Evolutionary conservation across 2,797 vertebrate genomes (phyloP), one percentile per base, ranked within the genome.

Genomic region (Platalea minor): DNA sequence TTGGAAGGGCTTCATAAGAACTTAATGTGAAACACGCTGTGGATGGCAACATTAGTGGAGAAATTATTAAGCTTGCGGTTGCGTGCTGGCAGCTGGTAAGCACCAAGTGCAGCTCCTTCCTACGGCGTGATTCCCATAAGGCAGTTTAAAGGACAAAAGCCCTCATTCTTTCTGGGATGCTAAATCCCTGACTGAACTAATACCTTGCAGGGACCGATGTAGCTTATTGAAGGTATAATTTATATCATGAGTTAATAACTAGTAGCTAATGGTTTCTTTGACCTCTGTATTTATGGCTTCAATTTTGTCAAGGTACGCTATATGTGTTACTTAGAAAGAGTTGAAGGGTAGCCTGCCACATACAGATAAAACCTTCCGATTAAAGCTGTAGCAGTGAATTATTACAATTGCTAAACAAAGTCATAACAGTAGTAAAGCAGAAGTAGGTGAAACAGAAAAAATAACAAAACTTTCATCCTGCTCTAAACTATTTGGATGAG

Each of bases 61-160:
- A 10, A 35, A 64, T n/a, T 43, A 28, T 33, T 5, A 7, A 37
- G 50, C 39, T n/a, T 72, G 17, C 29, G 6, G 35, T 33, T 43
- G 48, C 0, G 1, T 45, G 61, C 15, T 43, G 56, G 23, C 43
- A 69, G 60, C 35, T 46, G 64, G 57, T 28, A 25, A 31, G 20
- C 7, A 5, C 33, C 0, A 3, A 41, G 39, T 20, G 31, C 9
- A 2, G 39, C 28, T 56, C 70, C 54, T 77, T 46, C 9, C 37
- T 0, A 0, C 48, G 37, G 29, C 25, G 33, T 9, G 53, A 37
- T 45, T 50, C 60, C 51, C 5, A 1, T 46, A 13, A 48, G 60
- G 31, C 48, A 17, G 17, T 54, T 48, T 24, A 59, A 43, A 33
- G 63, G 85, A 60, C 23, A 56, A 25, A 88, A 72, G 21, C 45